phyloP scores from a whole-genome alignment of 2,113 vertebrate species.

The Pan troglodytes region NHGRI_mPanTro3-v2.1_pri NC_072403.2:87405001-87405500 shows the following conservation, averaged over 20 bases:
- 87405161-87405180: no score
- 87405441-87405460: background rate
- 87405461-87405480: background rate
- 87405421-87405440: background rate
- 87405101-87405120: no score
- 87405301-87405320: background rate
- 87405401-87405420: background rate
- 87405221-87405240: no score
- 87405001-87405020: background rate
- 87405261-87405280: background rate
- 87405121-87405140: no score
- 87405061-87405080: background rate
- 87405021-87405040: background rate
- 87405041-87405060: background rate
- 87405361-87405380: background rate
- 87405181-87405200: no score
- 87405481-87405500: background rate
- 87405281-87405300: background rate
- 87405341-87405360: no score
- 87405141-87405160: no score
- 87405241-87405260: no score
- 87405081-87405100: background rate
- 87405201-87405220: no score
- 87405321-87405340: background rate
- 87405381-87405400: background rate